These are phyloP conservation scores for Catonia carolina DNA, from an alignment of 2,888 invertebrate species.

Conservation along the genomic window DNA sequence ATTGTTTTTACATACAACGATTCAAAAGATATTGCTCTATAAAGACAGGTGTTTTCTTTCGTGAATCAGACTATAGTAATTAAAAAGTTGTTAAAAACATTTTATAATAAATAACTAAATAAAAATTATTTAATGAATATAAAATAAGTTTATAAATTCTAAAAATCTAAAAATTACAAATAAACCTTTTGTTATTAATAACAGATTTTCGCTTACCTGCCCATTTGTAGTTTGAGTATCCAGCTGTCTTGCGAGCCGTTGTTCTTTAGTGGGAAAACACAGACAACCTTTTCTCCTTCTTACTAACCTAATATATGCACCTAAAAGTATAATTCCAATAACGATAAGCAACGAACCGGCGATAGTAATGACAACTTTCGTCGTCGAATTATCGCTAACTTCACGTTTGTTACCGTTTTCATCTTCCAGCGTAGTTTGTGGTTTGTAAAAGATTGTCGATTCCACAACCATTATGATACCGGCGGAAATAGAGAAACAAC, in stretches of 20 bases:
- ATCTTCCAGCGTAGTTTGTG: constrained; percentile 42
- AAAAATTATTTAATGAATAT: too few relatives aligned
- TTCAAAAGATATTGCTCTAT: too few relatives aligned
- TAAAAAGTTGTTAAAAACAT: too few relatives aligned
- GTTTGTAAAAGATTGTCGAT: constrained; percentile 41
- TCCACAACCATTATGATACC: constrained; percentile 32
- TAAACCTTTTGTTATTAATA: too few relatives aligned
- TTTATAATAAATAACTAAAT: too few relatives aligned
- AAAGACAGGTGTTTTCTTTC: too few relatives aligned
- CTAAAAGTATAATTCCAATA: constrained; percentile 48
- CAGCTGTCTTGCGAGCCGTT: constrained; percentile 38
- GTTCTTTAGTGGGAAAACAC: constrained; percentile 38
- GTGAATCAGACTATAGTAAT: too few relatives aligned
- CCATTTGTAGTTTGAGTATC: constrained; percentile 38
- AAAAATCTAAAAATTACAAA: too few relatives aligned
- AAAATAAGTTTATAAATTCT: too few relatives aligned
- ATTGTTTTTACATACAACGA: too few relatives aligned
- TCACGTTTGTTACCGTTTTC: constrained; percentile 29
- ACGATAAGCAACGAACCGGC: constrained; percentile 57
- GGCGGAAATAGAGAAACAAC: constrained; percentile 39
- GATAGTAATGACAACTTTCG: constrained; percentile 49
- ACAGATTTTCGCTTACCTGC: constrained; percentile 37
- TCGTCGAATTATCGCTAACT: constrained; percentile 27
- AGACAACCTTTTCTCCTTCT: constrained; percentile 37
- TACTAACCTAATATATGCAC: constrained; percentile 30